Base-by-base conservation (phyloP, 2,113 vertebrate genomes). In the Solea senegalensis region DNA sequence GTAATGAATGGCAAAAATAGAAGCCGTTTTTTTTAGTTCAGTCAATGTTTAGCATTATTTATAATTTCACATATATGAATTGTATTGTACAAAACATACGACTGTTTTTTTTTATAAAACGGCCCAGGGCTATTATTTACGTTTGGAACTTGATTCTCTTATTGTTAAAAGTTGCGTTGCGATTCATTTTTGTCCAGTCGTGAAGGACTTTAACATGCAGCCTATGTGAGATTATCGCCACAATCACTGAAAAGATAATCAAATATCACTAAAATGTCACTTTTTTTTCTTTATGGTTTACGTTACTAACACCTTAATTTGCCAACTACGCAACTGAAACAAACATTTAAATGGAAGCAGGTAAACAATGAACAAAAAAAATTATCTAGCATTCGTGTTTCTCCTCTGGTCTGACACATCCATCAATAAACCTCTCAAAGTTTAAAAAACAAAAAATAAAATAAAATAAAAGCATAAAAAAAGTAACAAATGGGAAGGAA, bases 401-500 rank as follows among this genome's bases (percentile, higher is more conserved):
- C 54, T 63, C 61, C 50, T 70, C 78, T 76, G 62, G 68, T 13
- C 56, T 78, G 51, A 82, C 69, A 89, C 75, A 85, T 80, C 86
- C 68, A 91, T 84, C 80, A 80, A 84, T 86, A 88, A 16, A 41
- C 49, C 45, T 61, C 50, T 62, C 41, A 7, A 49, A 88, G 41
- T 69, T 74, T 74, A 78, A 86, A 82, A 76, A 78, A 65, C 56
- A 56, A 75, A 71, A 77, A 70, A 61, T 54, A 79, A 80, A 81
- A 77, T 45, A 81, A 83, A 21, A 21, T 21, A 21, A 21, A 21
- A 80, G 62, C 53, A 80, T 59, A 81, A 80, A 91, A 92, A 89
- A 82, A 21, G 58, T 67, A 84, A 81, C 56, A 78, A 87, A 86
- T 49, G n/a, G 80, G 79, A 61, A 93, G 94, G 94, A 94, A 98